Conservation (phyloP, 1,140 invertebrate genomes). For the Anastatus disparis region DNA sequence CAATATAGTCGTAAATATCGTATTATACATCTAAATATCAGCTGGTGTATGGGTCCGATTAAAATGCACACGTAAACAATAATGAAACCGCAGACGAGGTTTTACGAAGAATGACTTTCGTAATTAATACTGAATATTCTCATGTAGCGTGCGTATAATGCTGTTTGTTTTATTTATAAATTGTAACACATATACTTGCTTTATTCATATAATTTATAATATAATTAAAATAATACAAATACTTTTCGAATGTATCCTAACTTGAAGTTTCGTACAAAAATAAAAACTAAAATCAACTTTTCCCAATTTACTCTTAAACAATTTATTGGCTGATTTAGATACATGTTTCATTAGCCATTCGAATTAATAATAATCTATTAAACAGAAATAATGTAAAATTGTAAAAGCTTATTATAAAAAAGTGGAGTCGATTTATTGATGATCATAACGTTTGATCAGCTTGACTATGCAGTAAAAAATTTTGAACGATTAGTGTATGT, state of each 20-base stretch:
- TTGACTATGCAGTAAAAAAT: constrained; percentile 31
- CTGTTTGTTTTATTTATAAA: constrained; percentile 19
- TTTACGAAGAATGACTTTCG: constrained; percentile 29
- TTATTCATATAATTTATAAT: neutral
- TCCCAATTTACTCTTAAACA: neutral
- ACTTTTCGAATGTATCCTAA: neutral
- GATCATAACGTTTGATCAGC: constrained; percentile 31
- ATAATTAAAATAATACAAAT: too few species aligned
- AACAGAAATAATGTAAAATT: neutral
- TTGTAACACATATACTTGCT: neutral
- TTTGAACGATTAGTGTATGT: constrained; percentile 44
- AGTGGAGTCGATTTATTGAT: neutral
- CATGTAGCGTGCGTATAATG: constrained; percentile 2
- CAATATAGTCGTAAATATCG: constrained; percentile 2
- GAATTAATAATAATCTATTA: constrained; percentile 2
- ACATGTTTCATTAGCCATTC: neutral
- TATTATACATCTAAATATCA: constrained; percentile 47
- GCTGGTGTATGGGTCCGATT: constrained; percentile 66
- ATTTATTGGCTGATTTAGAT: neutral
- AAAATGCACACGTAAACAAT: constrained; percentile 52
- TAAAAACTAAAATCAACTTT: neutral
- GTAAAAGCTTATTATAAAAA: constrained; percentile 13
- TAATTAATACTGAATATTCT: constrained; percentile 21
- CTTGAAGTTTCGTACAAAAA: constrained; percentile 3
- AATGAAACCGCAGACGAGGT: constrained; percentile 43